Percentiles rank a stretch among this genome's conserved stretches.
These are phyloP conservation scores for Drosophila melanosoma DNA, from an alignment of 2,888 invertebrate species.

Conservation along the genomic window DNA sequence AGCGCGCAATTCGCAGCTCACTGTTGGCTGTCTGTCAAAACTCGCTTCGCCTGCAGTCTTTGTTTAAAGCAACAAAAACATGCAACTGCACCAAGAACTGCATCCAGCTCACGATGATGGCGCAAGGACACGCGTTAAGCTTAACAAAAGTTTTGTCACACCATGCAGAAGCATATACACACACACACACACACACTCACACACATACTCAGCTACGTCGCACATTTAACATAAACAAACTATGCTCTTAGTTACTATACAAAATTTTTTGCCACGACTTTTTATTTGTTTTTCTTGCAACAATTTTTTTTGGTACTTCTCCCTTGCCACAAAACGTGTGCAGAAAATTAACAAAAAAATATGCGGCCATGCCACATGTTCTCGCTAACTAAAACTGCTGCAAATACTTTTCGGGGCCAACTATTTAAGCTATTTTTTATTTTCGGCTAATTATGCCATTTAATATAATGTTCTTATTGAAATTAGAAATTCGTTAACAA, in stretches of 20 bases:
- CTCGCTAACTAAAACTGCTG: neutral
- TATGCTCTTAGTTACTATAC: constrained; percentile 40
- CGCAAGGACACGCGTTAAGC: constrained; percentile 62
- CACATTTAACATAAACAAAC: constrained; percentile 71
- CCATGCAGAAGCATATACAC: constrained; percentile 30
- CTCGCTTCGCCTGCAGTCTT: constrained; percentile 51
- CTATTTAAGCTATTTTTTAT: neutral
- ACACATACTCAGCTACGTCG: constrained; percentile 30
- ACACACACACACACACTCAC: constrained; percentile 27
- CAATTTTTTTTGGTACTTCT: constrained; percentile 19
- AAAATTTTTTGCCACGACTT: constrained; percentile 39
- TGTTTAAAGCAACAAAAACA: constrained; percentile 58
- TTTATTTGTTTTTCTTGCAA: constrained; percentile 37
- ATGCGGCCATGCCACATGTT: constrained; percentile 1
- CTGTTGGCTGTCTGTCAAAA: constrained; percentile 45
- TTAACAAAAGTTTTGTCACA: constrained; percentile 67
- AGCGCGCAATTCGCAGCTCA: constrained; percentile 2
- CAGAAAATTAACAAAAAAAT: constrained; percentile 62
- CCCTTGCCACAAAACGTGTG: constrained; percentile 55
- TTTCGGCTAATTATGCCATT: neutral
- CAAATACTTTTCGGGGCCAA: constrained; percentile 16
- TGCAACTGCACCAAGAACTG: constrained; percentile 22
- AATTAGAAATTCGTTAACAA: neutral
- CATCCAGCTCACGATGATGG: constrained; percentile 34
- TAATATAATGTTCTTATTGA: neutral